Base-by-base conservation (phyloP, 1,140 invertebrate genomes). In the Amphibalanus amphitrite region DNA sequence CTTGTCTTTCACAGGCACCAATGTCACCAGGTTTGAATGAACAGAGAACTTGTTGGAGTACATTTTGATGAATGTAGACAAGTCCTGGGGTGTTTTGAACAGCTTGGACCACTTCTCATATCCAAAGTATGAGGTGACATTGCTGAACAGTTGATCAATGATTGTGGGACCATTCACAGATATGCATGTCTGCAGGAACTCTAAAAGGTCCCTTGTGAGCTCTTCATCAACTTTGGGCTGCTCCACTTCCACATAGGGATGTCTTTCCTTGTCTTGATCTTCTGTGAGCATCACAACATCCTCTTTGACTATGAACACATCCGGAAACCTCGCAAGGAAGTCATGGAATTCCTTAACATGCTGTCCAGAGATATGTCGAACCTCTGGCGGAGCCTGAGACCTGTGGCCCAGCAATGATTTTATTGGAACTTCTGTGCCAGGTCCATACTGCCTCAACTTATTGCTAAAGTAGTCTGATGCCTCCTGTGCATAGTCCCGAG, bases 401-500 rank as follows among this genome's bases (percentile, higher is more conserved):
- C 93, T 84, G 82, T 97, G 94, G 0, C 94, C 94, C 26, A 96
- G 82, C 65, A 97, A 84, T 80, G 91, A 93, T 80, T 92, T 92
- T 33, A 97, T 94, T 15, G 94, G 93, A 29, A 75, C 91, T 83
- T 94, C 90, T 6, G 90, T 92, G 72, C 91, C 89, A 74, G 88
- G 85, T 59, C 93, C 91, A 81, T 95, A 93, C 80, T 95, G 90
- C 69, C 90, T 83, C 77, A 96, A 85, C 82, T 95, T 94, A 78
- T 89, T 87, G 25, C 89, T 88, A 82, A 97, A 97, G 83, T 97
- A 97, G 79, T 95, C 90, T 73, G 95, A 92, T 30, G 95, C 93
- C 82, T 95, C 92, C 78, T 89, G 85, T 71, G 90, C 91, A 79
- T 95, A 95, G 79, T 96, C 91, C 74, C 91, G 85, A 77, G 89